A percentile compares a stretch with the other conserved stretches of the same genome.
Conservation (phyloP, 2,797 vertebrate species). For the Semotilus atromaculatus region DNA sequence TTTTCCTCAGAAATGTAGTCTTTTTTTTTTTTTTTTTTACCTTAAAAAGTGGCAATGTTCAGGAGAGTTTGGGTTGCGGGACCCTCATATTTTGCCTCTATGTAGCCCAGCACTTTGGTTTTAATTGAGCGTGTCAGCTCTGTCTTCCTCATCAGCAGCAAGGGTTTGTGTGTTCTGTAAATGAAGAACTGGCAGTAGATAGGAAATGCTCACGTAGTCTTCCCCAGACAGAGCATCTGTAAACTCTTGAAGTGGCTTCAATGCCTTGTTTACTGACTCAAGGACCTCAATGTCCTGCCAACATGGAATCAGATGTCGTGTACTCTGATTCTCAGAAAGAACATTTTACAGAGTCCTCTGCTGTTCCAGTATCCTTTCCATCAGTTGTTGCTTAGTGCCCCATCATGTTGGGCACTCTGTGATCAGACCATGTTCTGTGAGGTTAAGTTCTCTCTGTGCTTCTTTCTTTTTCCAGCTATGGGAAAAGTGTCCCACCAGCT, state of each 20-base stretch:
- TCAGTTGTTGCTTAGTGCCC: neutral
- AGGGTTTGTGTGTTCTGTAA: neutral
- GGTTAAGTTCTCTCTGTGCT: too few relatives aligned
- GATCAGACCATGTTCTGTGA: too few relatives aligned
- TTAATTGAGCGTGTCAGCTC: too few relatives aligned
- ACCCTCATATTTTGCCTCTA: neutral
- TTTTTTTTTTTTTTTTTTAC: too few relatives aligned
- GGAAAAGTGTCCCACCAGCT: too few relatives aligned
- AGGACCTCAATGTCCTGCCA: neutral
- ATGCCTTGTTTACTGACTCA: neutral
- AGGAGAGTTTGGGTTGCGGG: neutral
- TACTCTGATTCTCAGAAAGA: neutral
- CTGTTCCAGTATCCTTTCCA: neutral
- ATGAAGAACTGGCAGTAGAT: neutral
- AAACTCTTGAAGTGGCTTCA: neutral
- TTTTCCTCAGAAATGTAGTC: too few relatives aligned
- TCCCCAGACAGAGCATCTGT: neutral
- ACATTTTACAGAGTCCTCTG: neutral
- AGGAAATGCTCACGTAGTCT: neutral
- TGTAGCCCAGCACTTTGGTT: neutral
- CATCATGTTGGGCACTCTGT: too few relatives aligned
- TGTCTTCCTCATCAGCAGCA: neutral
- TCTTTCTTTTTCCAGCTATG: too few relatives aligned
- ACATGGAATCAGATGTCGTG: neutral
- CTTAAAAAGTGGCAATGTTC: neutral